Percentiles rank a stretch among this genome's conserved stretches.
Evolutionary conservation across 1,140 invertebrate species (phyloP).

Genomic region (Matsumurasca onukii): DNA sequence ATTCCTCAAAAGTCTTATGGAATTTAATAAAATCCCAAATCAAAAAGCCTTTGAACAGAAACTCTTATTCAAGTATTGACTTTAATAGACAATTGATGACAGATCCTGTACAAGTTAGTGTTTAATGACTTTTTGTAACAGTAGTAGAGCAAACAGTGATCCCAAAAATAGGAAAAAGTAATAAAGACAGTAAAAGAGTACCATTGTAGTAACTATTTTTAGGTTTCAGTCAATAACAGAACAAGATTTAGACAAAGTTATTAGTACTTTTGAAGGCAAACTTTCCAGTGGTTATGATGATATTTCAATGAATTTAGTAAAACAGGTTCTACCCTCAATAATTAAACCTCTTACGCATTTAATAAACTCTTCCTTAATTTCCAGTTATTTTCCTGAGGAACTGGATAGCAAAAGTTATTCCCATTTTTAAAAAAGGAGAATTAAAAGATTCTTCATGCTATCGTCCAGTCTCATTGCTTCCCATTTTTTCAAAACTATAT

Average conservation of each 20-base stretch:
- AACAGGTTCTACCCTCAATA: background rate
- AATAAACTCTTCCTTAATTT: conserved; percentile 29
- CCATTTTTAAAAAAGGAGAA: conserved; percentile 38
- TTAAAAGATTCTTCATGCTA: conserved; percentile 31
- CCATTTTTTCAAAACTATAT: conserved; percentile 37
- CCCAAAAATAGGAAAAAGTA: background rate
- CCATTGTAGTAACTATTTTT: background rate
- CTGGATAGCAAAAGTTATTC: conserved; percentile 37
- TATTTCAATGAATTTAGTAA: conserved; percentile 13
- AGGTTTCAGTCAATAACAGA: background rate
- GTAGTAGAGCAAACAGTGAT: background rate
- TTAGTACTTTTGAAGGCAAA: conserved; percentile 11
- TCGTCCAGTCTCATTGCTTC: conserved; percentile 36
- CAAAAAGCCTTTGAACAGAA: background rate
- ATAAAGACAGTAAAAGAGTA: background rate
- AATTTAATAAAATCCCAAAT: conserved; percentile 2
- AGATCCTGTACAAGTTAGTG: background rate
- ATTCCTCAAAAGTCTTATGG: background rate
- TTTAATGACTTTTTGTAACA: conserved; percentile 7
- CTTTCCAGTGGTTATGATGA: conserved; percentile 20
- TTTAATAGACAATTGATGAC: background rate
- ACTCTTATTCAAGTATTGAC: background rate
- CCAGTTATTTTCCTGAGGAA: conserved; percentile 35
- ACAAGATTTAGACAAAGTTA: conserved; percentile 4
- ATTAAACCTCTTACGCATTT: conserved; percentile 20